Conservation (phyloP, 1,140 invertebrate species). For the Glossosoma conforme region DNA sequence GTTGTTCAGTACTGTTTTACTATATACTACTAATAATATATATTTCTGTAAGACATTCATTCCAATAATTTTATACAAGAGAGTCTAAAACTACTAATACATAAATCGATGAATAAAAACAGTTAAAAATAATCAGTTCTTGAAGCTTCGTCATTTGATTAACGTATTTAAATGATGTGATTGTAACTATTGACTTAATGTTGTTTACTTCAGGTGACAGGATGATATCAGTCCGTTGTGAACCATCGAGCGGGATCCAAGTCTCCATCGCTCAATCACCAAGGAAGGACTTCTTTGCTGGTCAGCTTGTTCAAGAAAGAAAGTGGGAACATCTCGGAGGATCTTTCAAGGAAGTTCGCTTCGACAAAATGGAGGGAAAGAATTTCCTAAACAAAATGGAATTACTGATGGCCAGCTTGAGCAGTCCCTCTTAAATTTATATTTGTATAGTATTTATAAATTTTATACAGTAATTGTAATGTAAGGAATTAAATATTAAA, state of each 20-base stretch:
- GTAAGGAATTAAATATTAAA: too few relatives aligned
- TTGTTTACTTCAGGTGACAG: slow-evolving; percentile 54
- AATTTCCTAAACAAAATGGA: slow-evolving; percentile 97
- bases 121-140: too few relatives aligned
- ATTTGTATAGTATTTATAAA: background rate
- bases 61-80: too few relatives aligned
- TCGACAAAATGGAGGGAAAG: slow-evolving; percentile 95
- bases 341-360: slow-evolving; percentile 84
- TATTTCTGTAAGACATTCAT: too few relatives aligned
- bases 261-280: slow-evolving; percentile 78
- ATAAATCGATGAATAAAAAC: too few relatives aligned
- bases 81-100: too few relatives aligned
- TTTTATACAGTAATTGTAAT: too few relatives aligned
- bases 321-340: slow-evolving; percentile 90
- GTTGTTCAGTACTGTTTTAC: too few relatives aligned
- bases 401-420: slow-evolving; percentile 88
- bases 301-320: slow-evolving; percentile 77
- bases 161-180: background rate
- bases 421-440: slow-evolving; percentile 42
- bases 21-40: too few relatives aligned
- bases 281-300: slow-evolving; percentile 81
- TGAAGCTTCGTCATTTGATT: too few relatives aligned
- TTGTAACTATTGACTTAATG: slow-evolving; percentile 1
- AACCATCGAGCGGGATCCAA: slow-evolving; percentile 56
- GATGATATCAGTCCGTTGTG: slow-evolving; percentile 85